Base-by-base conservation (phyloP, 2,888 invertebrate genomes). In the Watsonalla binaria region DNA sequence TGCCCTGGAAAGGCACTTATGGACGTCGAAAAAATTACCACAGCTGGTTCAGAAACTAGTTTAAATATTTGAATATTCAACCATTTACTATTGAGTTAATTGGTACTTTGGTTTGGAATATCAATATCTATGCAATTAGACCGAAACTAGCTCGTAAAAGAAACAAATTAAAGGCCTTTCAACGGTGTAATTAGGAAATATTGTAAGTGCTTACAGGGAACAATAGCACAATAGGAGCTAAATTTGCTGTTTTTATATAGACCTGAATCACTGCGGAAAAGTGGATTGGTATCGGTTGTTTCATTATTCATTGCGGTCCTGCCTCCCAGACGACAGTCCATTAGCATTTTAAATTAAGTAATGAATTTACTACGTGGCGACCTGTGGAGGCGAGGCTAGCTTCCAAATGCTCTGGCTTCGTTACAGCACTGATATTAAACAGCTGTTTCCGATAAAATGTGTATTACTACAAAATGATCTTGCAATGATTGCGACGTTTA, bases 301-400 rank as follows among this genome's bases (percentile, higher is more conserved):
- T 80, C 74, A 86, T 86, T 86, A 86, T 86, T 86, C 84, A 86
- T 84, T 71, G 70, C 62, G 55, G 49, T 46, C 66, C 65, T 66
- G 66, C 70, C 73, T 72, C 69, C 76, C 82, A 86, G 86, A 82
- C 84, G 78, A 76, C 78, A 72, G 66, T 58, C 73, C 75, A 87
- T 88, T 87, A 86, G 80, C 86, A 88, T 87, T 87, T 86, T 84
- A 88, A 84, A 86, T 85, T 76, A 76, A 78, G 69, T 84, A 84
- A 85, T 84, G 83, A 83, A 84, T 84, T 84, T 82, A 82, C 77
- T 76, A 77, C 64, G 65, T 67, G 58, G 58, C 58, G 70, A 70
- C 65, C 70, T 68, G 64, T 67, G 62, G 70, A 68, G 62, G 62
- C 61, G 57, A 55, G 61, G 62, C 59, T 65, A 72, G 58, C 65